Evolutionary conservation across 2,113 vertebrate genomes (phyloP), one percentile per base, ranked within the genome.

Genomic region (Aptenodytes forsteri): DNA sequence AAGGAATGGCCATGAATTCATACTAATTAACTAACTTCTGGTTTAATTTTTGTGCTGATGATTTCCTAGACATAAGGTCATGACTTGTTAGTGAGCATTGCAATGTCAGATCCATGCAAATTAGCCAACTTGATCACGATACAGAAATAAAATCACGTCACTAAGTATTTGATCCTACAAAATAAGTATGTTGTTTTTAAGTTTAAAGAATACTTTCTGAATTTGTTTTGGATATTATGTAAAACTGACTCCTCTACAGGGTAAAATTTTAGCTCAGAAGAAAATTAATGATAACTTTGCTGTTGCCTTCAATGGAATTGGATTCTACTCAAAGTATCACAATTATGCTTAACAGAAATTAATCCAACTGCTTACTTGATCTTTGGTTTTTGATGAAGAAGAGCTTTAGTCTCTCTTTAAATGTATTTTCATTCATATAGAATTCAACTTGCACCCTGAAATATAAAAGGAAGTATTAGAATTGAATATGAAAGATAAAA

Each of bases 371-470:
- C 99, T 98, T 99, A 99, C 99, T 99, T 98, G 99, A 99, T 98
- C 99, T 98, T 98, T 99, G 99, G 96, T 99, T 99, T 99, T 99
- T 99, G 97, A 99, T 99, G 98, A 99, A 99, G 98, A 99, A 99
- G 93, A 99, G 97, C 92, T 99, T 99, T 84, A 99, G 97, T 92
- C 98, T 98, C 89, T 99, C 99, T 98, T 99, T 99, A 97, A 99
- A 99, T 81, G 98, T 99, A 42, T 99, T 99, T 98, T 99, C 98
- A 92, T 98, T 98, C 97, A 98, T 98, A 96, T 98, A 99, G 92
- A 99, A 99, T 98, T 99, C 99, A 95, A 99, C 98, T 98, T 99
- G 99, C 66, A 99, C 98, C 96, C 99, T 99, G 97, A 50, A 98
- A 96, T 49, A 97, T 32, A 98, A 97, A 96, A 98, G n/a, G 49